These are phyloP conservation scores for Cantharis flavilabris DNA, from an alignment of 2,888 invertebrate genomes.

Conservation along the genomic window DNA sequence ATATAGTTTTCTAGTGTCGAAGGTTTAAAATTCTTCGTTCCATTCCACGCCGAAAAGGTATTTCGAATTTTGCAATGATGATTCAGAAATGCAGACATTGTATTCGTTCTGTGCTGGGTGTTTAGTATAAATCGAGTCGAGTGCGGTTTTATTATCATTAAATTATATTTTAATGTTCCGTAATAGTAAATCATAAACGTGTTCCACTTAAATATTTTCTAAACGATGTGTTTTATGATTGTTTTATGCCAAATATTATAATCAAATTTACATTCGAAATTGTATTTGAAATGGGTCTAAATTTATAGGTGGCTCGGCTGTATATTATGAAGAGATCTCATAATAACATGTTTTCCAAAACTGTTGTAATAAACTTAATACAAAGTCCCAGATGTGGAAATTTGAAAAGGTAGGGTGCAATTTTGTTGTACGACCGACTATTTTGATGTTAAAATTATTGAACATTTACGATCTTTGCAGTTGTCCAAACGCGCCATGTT, in stretches of 20 bases:
- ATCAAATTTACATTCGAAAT: not conserved
- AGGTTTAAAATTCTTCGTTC: not conserved
- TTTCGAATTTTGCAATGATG: not conserved
- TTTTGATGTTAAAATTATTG: conserved; percentile 36
- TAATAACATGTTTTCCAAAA: conserved; percentile 19
- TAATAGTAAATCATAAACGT: not conserved
- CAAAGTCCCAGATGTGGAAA: conserved; percentile 19
- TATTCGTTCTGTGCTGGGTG: not conserved
- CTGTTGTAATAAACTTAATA: conserved; percentile 9
- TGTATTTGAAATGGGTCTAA: conserved; percentile 5
- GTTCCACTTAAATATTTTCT: not conserved
- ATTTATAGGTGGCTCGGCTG: conserved; percentile 21
- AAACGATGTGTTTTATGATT: conserved; percentile 2
- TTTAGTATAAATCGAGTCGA: not conserved
- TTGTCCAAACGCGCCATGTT: conserved; percentile 24
- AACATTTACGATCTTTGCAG: conserved; percentile 36
- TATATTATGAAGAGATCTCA: conserved; percentile 20
- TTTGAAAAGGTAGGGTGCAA: conserved; percentile 29
- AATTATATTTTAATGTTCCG: not conserved
- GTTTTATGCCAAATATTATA: conserved; percentile 2
- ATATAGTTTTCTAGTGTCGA: not conserved
- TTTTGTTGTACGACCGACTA: conserved; percentile 30
- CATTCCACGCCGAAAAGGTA: too few relatives aligned
- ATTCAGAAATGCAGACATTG: not conserved
- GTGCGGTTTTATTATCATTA: not conserved